These are phyloP conservation scores for Eudasyphora cyanicolor DNA, from an alignment of 2,888 invertebrate genomes.

Conservation along the genomic window DNA sequence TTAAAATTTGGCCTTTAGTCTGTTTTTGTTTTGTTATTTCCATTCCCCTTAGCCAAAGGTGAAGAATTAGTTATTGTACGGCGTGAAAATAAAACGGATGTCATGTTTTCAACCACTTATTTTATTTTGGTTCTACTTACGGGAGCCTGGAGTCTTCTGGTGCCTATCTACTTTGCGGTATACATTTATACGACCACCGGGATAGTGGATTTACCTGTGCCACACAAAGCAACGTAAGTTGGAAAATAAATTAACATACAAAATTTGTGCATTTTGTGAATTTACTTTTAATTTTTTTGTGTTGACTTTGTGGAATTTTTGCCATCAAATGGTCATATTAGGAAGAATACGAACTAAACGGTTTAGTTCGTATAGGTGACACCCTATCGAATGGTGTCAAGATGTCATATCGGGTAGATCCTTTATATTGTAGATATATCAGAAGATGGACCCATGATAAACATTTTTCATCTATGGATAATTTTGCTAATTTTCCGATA, in stretches of 20 bases:
- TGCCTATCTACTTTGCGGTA: background rate
- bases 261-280: too few species aligned
- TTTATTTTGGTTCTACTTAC: background rate
- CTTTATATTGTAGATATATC: too few species aligned
- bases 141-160: background rate
- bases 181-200: background rate
- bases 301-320: too few species aligned
- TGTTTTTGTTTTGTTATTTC: background rate
- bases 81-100: slow-evolving; percentile 31
- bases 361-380: too few species aligned
- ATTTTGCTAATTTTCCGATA: too few species aligned
- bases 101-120: slow-evolving; percentile 22
- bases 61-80: slow-evolving; percentile 35
- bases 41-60: background rate
- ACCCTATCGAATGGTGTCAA: too few species aligned
- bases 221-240: slow-evolving; percentile 49
- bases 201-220: slow-evolving; percentile 25
- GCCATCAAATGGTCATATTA: too few species aligned
- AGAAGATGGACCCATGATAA: too few species aligned
- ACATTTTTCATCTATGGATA: too few species aligned
- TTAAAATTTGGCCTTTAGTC: background rate
- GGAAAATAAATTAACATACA: background rate
- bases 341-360: too few species aligned
- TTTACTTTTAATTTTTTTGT: background rate
- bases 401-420: too few species aligned